Evolutionary conservation across 2,113 vertebrate species (phyloP).

Genomic region (Semnornis frantzii): DNA sequence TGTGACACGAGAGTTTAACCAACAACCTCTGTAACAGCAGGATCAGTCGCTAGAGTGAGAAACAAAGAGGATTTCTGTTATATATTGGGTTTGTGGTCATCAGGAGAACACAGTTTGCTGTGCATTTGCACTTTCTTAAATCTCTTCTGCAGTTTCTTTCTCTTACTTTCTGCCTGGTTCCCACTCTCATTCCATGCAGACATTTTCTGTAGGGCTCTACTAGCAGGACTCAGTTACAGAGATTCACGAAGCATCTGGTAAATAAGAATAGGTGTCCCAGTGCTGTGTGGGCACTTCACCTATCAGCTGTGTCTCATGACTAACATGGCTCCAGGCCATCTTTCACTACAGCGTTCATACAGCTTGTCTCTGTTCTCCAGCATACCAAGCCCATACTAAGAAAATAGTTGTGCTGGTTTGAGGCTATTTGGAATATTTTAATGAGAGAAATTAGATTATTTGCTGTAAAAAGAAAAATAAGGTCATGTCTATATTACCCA

Average conservation of each 20-base stretch:
- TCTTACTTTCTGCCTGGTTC: neutral
- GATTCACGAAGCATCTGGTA: fast-evolving
- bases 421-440: too few species aligned
- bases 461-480: too few species aligned
- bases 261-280: neutral
- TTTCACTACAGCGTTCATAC: neutral
- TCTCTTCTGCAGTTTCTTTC: neutral
- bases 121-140: neutral
- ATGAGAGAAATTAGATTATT: too few species aligned
- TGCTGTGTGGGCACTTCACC: neutral
- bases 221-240: neutral
- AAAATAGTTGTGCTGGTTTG: neutral
- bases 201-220: neutral
- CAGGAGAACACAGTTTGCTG: neutral
- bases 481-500: too few species aligned
- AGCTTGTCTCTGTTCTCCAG: neutral
- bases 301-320: neutral
- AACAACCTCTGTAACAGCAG: neutral
- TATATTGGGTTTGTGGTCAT: neutral
- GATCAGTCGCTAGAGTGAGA: neutral
- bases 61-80: neutral
- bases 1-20: neutral
- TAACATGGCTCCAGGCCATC: neutral
- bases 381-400: neutral
- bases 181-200: neutral